phyloP scores from a whole-genome alignment of 2,113 vertebrate species.

The Petromus typicus region DNA sequence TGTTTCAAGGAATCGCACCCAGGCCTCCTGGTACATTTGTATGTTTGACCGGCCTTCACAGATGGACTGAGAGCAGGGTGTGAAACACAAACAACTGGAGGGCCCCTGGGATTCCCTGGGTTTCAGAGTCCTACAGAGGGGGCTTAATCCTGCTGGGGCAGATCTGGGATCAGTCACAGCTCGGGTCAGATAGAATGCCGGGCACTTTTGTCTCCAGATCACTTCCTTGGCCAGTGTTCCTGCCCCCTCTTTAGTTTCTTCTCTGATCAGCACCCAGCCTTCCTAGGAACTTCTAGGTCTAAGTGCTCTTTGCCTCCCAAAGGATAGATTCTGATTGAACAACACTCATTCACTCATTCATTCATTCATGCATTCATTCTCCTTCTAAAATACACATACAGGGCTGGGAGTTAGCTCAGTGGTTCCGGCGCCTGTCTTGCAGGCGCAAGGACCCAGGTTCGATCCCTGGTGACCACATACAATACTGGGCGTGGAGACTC shows the following conservation, averaged over 20 bases:
- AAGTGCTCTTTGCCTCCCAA: background rate
- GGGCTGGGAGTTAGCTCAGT: no score
- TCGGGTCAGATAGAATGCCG: background rate
- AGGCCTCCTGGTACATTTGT: slow-evolving; percentile 58
- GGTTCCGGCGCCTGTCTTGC: no score
- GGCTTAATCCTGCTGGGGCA: background rate
- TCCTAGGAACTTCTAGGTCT: background rate
- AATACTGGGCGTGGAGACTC: no score
- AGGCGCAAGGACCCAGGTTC: no score
- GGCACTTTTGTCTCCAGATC: slow-evolving; percentile 22
- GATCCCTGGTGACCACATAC: no score
- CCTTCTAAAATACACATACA: slow-evolving; percentile 43
- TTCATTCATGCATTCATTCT: slow-evolving; percentile 35
- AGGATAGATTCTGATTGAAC: background rate
- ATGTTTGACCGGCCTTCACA: slow-evolving; percentile 74
- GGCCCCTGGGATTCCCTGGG: background rate
- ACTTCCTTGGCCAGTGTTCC: background rate
- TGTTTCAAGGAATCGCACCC: slow-evolving; percentile 65
- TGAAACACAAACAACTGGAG: slow-evolving; percentile 58
- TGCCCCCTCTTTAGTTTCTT: background rate
- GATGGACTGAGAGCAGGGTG: slow-evolving; percentile 16
- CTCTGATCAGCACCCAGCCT: background rate
- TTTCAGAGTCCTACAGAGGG: slow-evolving; percentile 23
- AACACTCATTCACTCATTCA: no score
- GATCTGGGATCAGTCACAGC: background rate